phyloP scores from a whole-genome alignment of 1,140 invertebrate species.

The Nasonia vitripennis region DNA sequence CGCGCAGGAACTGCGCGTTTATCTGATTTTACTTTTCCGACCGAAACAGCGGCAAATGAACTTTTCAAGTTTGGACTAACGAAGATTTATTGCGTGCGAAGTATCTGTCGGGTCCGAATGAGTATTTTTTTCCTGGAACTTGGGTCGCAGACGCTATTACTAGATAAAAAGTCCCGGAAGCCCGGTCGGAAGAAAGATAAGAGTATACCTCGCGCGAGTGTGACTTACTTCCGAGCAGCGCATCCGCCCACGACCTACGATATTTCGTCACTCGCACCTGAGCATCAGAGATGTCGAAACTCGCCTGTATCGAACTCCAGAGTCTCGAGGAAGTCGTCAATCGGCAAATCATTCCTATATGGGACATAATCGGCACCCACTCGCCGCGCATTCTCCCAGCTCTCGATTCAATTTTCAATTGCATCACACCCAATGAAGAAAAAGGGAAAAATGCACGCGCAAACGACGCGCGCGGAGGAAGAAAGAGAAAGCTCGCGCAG shows the following conservation, averaged over 20 bases:
- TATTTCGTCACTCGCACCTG: too few species aligned
- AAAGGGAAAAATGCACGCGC: not conserved
- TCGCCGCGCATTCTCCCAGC: too few species aligned
- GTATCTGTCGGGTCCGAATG: not conserved
- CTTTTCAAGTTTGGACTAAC: not conserved
- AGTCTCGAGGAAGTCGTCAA: too few species aligned
- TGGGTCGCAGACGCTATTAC: not conserved
- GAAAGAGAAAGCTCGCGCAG: conserved; percentile 45
- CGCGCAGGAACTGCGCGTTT: not conserved
- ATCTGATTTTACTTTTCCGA: not conserved
- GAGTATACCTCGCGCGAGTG: not conserved
- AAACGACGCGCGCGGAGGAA: conserved; percentile 18
- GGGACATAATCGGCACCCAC: too few species aligned
- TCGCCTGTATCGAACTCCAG: too few species aligned
- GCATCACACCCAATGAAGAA: not conserved
- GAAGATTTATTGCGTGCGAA: not conserved
- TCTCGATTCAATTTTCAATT: not conserved
- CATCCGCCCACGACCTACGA: not conserved
- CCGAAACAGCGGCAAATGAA: not conserved
- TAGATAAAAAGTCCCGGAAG: conserved; percentile 13
- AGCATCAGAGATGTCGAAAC: too few species aligned
- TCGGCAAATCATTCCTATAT: too few species aligned
- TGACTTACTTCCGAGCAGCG: not conserved
- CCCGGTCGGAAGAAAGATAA: conserved; percentile 17
- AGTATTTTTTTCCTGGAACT: too few species aligned